These are phyloP conservation scores for Sisyra nigra DNA, from an alignment of 2,888 invertebrate genomes.

Conservation along the genomic window DNA sequence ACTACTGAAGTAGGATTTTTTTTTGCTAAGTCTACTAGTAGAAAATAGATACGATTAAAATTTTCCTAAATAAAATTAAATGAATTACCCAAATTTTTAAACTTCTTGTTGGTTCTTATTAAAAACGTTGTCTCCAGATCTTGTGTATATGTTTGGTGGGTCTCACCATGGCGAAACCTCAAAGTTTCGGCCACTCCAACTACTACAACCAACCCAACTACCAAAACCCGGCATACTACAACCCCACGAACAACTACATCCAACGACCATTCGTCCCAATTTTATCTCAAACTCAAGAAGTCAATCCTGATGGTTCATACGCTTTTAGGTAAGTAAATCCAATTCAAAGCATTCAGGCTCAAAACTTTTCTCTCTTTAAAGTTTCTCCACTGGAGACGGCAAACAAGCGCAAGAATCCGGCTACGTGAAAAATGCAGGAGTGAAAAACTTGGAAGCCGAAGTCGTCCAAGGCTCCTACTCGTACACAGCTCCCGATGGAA, in stretches of 20 bases:
- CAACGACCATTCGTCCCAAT: conserved; percentile 8
- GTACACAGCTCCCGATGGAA: conserved; percentile 28
- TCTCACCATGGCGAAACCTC: conserved; percentile 2
- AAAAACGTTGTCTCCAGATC: neutral
- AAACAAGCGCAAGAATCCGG: conserved; percentile 57
- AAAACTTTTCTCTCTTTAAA: conserved; percentile 17
- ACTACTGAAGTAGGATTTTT: no score
- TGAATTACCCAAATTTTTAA: no score
- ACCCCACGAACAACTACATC: conserved; percentile 1
- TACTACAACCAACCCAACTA: neutral
- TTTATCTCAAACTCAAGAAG: conserved; percentile 22
- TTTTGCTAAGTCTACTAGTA: no score
- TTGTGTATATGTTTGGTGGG: neutral
- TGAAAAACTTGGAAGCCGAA: conserved; percentile 41
- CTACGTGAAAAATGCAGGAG: conserved; percentile 43
- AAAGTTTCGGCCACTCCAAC: conserved; percentile 1
- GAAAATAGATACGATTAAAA: no score
- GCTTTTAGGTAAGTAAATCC: conserved; percentile 31
- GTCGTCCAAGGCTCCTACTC: conserved; percentile 26
- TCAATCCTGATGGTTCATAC: conserved; percentile 36
- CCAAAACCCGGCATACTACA: neutral
- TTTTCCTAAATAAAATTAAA: no score
- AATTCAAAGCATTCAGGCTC: neutral
- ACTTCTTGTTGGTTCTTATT: no score
- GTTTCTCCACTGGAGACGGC: conserved; percentile 53